A percentile compares a stretch with the other conserved stretches of the same genome.
Conservation (phyloP, 2,797 vertebrate species). For the Toxotes lorentzi region DNA sequence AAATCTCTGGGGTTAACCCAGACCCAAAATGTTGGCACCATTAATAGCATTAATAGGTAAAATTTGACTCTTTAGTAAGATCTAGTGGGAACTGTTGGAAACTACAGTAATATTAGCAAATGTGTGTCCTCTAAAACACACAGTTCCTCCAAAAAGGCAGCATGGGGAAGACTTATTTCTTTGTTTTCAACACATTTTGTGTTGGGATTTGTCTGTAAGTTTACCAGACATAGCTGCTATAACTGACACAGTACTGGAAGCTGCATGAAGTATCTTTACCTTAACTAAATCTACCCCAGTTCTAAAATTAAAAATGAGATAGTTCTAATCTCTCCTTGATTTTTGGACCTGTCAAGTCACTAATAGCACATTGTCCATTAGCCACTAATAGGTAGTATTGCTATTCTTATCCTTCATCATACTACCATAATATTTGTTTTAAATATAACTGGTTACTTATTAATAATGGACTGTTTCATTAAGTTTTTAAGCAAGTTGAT, state of each 20-base stretch:
- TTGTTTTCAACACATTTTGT: too few species aligned
- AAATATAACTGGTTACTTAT: background rate
- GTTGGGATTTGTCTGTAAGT: background rate
- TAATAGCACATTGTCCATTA: background rate
- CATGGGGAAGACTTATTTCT: background rate
- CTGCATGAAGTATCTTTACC: too few species aligned
- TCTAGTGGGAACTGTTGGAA: background rate
- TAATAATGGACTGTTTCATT: background rate
- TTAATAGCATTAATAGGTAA: conserved; percentile 4
- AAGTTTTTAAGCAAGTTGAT: background rate
- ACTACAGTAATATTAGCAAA: background rate
- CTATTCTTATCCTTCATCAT: background rate
- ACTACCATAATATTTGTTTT: background rate
- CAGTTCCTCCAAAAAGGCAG: background rate
- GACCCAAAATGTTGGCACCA: background rate
- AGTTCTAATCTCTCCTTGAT: background rate
- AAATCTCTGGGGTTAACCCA: background rate
- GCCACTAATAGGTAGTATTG: background rate
- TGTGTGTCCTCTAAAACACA: background rate
- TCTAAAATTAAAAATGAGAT: background rate
- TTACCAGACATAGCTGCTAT: background rate
- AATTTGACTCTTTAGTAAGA: background rate
- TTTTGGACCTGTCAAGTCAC: background rate
- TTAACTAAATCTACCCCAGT: background rate
- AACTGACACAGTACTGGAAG: background rate